Conservation (phyloP, 2,113 vertebrate genomes). For the Eurystomus gularis region DNA sequence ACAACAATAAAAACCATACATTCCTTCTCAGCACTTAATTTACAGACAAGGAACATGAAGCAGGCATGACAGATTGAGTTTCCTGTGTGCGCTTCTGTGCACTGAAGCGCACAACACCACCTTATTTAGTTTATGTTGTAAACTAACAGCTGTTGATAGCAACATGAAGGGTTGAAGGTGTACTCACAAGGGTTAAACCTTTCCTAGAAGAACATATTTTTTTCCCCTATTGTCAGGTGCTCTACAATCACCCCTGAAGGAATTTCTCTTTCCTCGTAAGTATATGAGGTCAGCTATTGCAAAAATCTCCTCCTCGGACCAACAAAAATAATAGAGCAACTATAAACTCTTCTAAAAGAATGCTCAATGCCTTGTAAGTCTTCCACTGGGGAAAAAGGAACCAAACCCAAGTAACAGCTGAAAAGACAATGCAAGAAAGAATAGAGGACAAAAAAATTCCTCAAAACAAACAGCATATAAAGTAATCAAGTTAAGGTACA, state of each 20-base stretch:
- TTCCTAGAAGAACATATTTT: background rate
- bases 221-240: constrained; percentile 8
- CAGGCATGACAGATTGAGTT: background rate
- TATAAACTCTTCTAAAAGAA: constrained; percentile 5
- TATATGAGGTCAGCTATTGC: constrained; percentile 48
- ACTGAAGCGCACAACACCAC: background rate
- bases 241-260: constrained; percentile 16
- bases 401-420: background rate
- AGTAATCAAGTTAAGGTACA: background rate
- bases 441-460: background rate
- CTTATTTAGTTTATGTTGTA: background rate
- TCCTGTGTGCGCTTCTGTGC: background rate
- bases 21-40: background rate
- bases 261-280: constrained; percentile 21
- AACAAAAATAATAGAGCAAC: constrained; percentile 19
- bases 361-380: background rate
- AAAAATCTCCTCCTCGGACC: constrained; percentile 9
- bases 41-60: background rate
- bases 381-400: background rate
- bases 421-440: background rate
- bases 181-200: background rate
- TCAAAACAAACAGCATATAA: background rate
- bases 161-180: background rate
- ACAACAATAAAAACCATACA: background rate
- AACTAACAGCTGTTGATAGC: background rate